Evolutionary conservation across 2,888 invertebrate species (phyloP).

Genomic region (Leptopilina syphax): DNA sequence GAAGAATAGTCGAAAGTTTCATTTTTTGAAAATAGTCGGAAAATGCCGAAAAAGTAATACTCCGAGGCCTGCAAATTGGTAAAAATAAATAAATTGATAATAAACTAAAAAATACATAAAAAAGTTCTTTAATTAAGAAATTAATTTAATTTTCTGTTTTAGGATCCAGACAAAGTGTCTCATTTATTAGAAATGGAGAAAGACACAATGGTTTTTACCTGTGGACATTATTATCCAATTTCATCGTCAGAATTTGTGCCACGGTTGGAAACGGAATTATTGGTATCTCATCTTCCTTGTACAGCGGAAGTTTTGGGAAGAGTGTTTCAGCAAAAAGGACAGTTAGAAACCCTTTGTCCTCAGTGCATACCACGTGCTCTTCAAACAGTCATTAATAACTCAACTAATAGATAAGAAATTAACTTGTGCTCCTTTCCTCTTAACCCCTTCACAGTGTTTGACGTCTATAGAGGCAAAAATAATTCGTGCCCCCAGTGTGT

Average conservation of each 20-base stretch:
- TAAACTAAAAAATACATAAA: too few relatives aligned
- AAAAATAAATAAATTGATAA: too few relatives aligned
- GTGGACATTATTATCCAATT: conserved; percentile 72
- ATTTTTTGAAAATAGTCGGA: too few relatives aligned
- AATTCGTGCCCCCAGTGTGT: too few relatives aligned
- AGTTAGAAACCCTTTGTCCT: conserved; percentile 73
- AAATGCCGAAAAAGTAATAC: too few relatives aligned
- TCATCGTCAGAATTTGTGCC: conserved; percentile 69
- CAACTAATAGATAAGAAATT: conserved; percentile 10
- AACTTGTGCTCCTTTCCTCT: neutral
- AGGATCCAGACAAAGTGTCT: conserved; percentile 66
- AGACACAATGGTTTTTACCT: conserved; percentile 73
- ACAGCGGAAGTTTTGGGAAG: conserved; percentile 71
- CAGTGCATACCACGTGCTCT: conserved; percentile 70
- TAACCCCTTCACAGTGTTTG: too few relatives aligned
- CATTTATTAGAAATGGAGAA: conserved; percentile 69
- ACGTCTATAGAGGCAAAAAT: too few relatives aligned
- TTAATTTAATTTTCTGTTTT: conserved; percentile 1
- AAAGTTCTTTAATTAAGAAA: too few relatives aligned
- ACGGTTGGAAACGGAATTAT: conserved; percentile 72
- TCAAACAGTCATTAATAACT: conserved; percentile 63
- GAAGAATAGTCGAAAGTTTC: too few relatives aligned
- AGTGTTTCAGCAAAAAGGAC: conserved; percentile 63
- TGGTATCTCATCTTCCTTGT: conserved; percentile 70
- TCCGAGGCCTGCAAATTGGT: too few relatives aligned